Base-by-base conservation (phyloP, 2,113 vertebrate genomes). In the Quiscalus mexicanus region DNA sequence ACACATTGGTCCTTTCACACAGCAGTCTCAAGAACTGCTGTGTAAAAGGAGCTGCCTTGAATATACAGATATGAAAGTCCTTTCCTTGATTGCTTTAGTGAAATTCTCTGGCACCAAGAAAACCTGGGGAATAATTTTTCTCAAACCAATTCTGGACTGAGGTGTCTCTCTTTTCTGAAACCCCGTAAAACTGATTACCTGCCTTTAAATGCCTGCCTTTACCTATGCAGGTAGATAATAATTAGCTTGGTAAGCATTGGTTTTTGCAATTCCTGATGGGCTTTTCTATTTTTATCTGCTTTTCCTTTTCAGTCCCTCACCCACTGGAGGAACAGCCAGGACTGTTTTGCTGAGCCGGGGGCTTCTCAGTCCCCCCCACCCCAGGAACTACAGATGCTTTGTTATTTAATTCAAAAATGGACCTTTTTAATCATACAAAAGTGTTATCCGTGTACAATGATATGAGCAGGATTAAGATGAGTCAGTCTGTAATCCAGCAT, bases 351-450 rank as follows among this genome's bases (percentile, higher is more conserved):
- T 90, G 70, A 83, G 35, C 41, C 49, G 45, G 21, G 49, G 58
- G 33, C 53, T 87, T 75, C 65, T 93, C 58, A 50, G 19, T 28
- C 22, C 2, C 5, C 4, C 37, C 12, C 4, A 4, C 53, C 20
- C n/a, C 0, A 0, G 22, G 31, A 94, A 44, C 45, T 85, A 30
- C 75, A 94, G 90, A 80, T 80, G 87, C 47, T 96, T 91, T 91
- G 87, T 82, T 91, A 42, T 91, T 87, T 91, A 94, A 96, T 96
- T 94, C 24, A 95, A 95, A 95, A 75, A 97, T 88, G 59, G 71
- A 77, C 47, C 63, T 90, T 95, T 97, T 97, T 90, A 96, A 97
- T 96, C 59, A 82, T 47, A 58, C 60, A 63, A 84, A 95, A 97
- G 30, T 71, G 56, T 93, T 97, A 96, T 95, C 56, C 30, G 65